phyloP scores from a whole-genome alignment of 2,113 vertebrate genomes.

The Urocynchramus pylzowi region DNA sequence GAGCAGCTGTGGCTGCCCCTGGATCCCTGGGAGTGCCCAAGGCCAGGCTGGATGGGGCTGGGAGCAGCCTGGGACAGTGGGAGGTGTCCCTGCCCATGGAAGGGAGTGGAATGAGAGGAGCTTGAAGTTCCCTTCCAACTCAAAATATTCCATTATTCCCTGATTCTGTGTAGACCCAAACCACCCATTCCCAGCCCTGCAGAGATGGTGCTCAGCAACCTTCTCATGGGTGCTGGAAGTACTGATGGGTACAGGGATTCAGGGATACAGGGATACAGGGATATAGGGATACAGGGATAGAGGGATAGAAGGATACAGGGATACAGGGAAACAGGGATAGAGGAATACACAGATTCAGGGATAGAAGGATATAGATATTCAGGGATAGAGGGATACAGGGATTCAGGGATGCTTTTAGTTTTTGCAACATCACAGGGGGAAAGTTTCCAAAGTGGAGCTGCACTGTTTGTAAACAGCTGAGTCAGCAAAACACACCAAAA shows the following conservation, averaged over 20 bases:
- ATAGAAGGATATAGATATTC: too few relatives aligned
- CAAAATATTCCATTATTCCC: not conserved
- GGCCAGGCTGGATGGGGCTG: rapidly evolving
- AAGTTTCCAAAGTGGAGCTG: not conserved
- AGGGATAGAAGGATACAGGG: not conserved
- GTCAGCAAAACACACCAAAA: not conserved
- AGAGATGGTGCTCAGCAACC: not conserved
- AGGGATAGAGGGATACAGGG: not conserved
- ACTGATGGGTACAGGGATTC: not conserved
- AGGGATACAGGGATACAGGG: too few relatives aligned
- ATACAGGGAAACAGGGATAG: too few relatives aligned
- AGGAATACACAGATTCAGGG: not conserved
- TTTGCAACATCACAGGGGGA: not conserved
- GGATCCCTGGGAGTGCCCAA: not conserved
- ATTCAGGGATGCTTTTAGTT: not conserved
- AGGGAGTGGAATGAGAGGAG: not conserved
- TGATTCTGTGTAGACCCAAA: rapidly evolving
- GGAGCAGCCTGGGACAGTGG: rapidly evolving
- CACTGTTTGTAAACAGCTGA: not conserved
- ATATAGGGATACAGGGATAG: not conserved
- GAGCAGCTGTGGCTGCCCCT: not conserved
- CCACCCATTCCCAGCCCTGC: not conserved
- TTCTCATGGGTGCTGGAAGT: rapidly evolving
- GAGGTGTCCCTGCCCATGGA: not conserved
- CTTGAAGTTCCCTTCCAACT: not conserved